A percentile compares a stretch with the other conserved stretches of the same genome.
Evolutionary conservation across 2,797 vertebrate species (phyloP).

Genomic region (Leuciscus waleckii): DNA sequence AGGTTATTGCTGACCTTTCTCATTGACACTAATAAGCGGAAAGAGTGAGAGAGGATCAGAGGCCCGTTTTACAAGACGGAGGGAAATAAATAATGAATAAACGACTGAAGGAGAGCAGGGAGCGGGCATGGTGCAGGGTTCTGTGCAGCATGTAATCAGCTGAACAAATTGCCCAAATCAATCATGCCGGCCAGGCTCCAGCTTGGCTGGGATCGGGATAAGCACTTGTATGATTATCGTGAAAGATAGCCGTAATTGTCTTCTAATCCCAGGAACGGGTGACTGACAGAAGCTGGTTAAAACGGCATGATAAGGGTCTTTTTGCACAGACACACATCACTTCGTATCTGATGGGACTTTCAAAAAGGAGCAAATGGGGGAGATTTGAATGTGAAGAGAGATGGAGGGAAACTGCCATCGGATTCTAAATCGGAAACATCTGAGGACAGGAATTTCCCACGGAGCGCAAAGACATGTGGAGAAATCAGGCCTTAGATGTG

Average conservation of each 20-base stretch:
- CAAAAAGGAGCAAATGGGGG: constrained; percentile 64
- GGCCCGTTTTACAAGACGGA: constrained; percentile 34
- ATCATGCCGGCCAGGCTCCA: constrained; percentile 76
- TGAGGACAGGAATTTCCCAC: constrained; percentile 70
- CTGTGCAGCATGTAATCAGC: constrained; percentile 78
- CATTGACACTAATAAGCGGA: constrained; percentile 58
- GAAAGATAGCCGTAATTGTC: constrained; percentile 83
- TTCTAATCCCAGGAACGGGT: constrained; percentile 74
- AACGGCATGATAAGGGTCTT: constrained; percentile 71
- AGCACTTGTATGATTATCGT: constrained; percentile 82
- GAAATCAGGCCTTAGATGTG: constrained; percentile 44
- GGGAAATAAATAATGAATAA: constrained; percentile 57
- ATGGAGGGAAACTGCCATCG: constrained; percentile 47
- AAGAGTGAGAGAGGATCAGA: constrained; percentile 48
- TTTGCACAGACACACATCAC: constrained; percentile 64
- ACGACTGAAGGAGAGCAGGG: constrained; percentile 45
- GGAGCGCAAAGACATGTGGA: constrained; percentile 52
- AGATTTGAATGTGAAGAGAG: constrained; percentile 61
- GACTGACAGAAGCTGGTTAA: constrained; percentile 78
- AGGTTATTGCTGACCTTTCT: constrained; percentile 59
- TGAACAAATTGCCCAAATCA: constrained; percentile 86
- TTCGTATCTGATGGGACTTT: constrained; percentile 70
- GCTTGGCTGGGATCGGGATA: constrained; percentile 67
- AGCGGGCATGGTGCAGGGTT: constrained; percentile 64
- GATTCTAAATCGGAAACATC: constrained; percentile 57